Evolutionary conservation across 2,888 invertebrate species (phyloP).

Genomic region (Stramonita haemastoma): DNA sequence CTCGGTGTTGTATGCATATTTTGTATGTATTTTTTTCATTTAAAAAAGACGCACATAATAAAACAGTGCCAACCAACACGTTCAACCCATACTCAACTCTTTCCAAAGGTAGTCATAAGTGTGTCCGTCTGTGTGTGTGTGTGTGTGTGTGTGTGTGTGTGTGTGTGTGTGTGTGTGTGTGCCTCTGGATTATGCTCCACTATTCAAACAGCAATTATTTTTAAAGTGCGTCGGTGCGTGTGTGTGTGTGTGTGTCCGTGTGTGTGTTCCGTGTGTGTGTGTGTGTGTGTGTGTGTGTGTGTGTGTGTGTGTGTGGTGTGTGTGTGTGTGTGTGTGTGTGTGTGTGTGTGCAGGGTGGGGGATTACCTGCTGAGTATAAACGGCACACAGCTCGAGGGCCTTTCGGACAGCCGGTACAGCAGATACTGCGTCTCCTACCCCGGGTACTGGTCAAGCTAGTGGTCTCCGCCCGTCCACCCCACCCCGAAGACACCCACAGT

Average conservation of each 20-base stretch:
- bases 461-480: conserved; percentile 58
- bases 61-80: not conserved
- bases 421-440: conserved; percentile 69
- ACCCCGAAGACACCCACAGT: conserved; percentile 11
- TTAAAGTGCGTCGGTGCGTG: too few species aligned
- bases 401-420: conserved; percentile 68
- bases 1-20: too few species aligned
- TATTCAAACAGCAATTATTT: too few species aligned
- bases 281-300: not conserved
- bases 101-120: too few species aligned
- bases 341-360: conserved; percentile 66
- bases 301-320: not conserved
- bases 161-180: too few species aligned
- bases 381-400: conserved; percentile 65
- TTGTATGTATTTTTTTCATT: too few species aligned
- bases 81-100: not conserved
- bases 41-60: not conserved
- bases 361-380: conserved; percentile 72
- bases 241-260: not conserved
- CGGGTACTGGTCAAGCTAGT: conserved; percentile 69
- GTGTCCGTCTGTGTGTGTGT: too few species aligned
- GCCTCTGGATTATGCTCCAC: too few species aligned
- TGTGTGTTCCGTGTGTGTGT: conserved; percentile 16
- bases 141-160: too few species aligned
- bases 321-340: not conserved